phyloP scores from a whole-genome alignment of 2,113 vertebrate species.

The Trematomus loennbergii region DNA sequence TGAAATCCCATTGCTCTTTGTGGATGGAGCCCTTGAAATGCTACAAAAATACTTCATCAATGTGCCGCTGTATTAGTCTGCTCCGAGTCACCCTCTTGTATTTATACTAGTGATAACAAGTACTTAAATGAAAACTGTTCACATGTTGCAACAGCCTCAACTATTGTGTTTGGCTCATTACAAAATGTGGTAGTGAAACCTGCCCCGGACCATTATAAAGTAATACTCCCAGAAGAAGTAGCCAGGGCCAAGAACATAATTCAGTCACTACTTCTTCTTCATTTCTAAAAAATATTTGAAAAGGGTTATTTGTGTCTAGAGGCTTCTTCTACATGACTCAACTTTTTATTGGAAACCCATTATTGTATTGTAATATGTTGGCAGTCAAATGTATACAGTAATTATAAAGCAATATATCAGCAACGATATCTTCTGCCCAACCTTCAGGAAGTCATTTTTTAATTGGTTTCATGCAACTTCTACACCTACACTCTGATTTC shows the following conservation, averaged over 20 bases:
- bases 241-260: neutral
- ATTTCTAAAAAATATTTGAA: neutral
- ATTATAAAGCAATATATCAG: slow-evolving; percentile 3
- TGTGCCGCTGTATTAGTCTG: no score
- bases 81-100: no score
- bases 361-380: neutral
- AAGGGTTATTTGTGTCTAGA: neutral
- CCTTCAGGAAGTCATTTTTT: slow-evolving; percentile 12
- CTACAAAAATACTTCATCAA: no score
- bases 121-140: neutral
- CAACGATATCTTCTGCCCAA: neutral
- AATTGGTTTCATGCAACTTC: neutral
- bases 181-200: neutral
- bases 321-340: neutral
- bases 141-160: neutral
- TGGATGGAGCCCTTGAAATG: no score
- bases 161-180: neutral
- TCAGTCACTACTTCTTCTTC: neutral
- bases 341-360: neutral
- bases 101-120: neutral
- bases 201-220: neutral
- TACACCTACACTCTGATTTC: neutral
- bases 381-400: neutral
- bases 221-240: neutral
- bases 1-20: no score